Base-by-base conservation (phyloP, 53 echinoderm and acorn worm genomes). In the Actinopyga echinites region DNA sequence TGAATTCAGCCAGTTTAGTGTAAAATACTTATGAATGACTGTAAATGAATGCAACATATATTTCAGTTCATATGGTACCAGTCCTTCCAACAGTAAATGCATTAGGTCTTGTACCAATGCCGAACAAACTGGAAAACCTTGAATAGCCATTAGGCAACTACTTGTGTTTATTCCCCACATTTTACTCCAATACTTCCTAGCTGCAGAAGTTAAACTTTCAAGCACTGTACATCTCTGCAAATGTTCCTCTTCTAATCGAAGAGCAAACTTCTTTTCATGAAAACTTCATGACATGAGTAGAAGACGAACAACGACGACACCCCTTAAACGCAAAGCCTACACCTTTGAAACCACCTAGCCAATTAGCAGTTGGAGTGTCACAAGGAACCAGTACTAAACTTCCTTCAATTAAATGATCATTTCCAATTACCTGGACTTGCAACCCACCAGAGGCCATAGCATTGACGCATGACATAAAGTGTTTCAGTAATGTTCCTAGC, bases 271-370 rank as follows among this genome's bases (percentile, higher is more conserved):
- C 83, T 65, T 69, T 71, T 84, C 86, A 12, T 42, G 23, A 80
- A 92, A 86, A 44, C 25, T 86, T 86, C 82, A 86, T 90, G 10
- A 77, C 82, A 58, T 35, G 28, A 31, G 75, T 67, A 25, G 90
- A 65, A 59, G 73, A 71, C 17, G 87, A 23, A 69, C 93, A 93
- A 36, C 53, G 20, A 55, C 93, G 84, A 78, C 93, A 93, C 44
- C 57, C 36, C n/a, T 88, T 83, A 19, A 69, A 44, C 44, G 93
- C 85, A 79, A 90, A 90, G 0, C 67, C 75, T 3, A 93, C 93
- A 74, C 89, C 93, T 59, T 93, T 93, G 40, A 93, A 93, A 20
- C 87, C 87, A 11, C 88, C 93, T 30, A 93, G 66, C 90, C 90
- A 93, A 15, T 90, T 49, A 34, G 90, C 83, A 82, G 90, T 90